Evolutionary conservation across 2,797 vertebrate species (phyloP).

Genomic region (Sciurus vulgaris): DNA sequence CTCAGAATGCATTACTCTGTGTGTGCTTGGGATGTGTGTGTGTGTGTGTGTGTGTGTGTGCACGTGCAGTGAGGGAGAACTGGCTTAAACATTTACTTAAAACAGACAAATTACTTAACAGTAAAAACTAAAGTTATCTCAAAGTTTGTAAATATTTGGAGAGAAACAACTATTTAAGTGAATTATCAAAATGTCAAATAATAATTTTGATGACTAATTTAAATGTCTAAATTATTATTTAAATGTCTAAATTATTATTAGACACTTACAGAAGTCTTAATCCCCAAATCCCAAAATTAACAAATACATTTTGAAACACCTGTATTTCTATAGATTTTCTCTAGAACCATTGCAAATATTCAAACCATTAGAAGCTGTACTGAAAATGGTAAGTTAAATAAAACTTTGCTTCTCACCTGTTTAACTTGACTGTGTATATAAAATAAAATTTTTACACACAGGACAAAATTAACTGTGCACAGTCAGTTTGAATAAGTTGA

Average conservation of each 20-base stretch:
- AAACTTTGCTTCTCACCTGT: not conserved
- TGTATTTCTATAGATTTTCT: not conserved
- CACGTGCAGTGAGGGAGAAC: not conserved
- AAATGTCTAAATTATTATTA: not conserved
- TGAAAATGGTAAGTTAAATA: not conserved
- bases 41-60: not conserved
- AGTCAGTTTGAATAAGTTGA: not conserved
- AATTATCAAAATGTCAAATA: not conserved
- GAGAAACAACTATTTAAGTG: not conserved
- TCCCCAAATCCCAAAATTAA: not conserved
- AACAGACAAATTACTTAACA: not conserved
- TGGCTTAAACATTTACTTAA: not conserved
- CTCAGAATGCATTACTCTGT: not conserved
- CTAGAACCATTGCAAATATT: not conserved
- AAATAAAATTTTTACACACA: not conserved
- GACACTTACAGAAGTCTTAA: not conserved
- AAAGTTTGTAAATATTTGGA: conserved; percentile 39
- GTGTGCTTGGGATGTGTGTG: too few species aligned
- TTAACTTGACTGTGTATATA: not conserved
- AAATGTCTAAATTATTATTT: not conserved
- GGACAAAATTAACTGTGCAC: not conserved
- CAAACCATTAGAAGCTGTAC: not conserved
- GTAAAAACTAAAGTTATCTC: not conserved
- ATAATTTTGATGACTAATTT: conserved; percentile 20
- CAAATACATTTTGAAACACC: not conserved